These are phyloP conservation scores for Ardeotis arabs DNA, from an alignment of 2,113 vertebrate species.

Conservation along the genomic window DNA sequence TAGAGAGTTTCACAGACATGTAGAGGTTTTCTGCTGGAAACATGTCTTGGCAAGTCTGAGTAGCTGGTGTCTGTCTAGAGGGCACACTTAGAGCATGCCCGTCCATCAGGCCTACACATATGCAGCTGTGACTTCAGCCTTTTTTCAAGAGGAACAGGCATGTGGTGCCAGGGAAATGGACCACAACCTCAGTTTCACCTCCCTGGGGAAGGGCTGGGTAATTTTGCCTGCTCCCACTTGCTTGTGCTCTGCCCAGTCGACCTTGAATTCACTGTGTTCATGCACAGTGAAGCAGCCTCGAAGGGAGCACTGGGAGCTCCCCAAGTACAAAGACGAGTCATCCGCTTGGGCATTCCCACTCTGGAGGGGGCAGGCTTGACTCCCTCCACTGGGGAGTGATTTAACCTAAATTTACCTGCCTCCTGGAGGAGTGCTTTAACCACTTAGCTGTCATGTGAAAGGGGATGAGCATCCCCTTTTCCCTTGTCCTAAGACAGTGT, in stretches of 20 bases:
- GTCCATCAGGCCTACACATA: neutral
- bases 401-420: neutral
- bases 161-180: neutral
- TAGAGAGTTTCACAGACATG: neutral
- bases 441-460: neutral
- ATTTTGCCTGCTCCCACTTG: neutral
- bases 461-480: neutral
- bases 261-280: neutral
- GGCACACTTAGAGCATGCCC: neutral
- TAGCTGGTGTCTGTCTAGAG: neutral
- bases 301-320: neutral
- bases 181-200: neutral
- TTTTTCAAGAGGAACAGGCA: neutral
- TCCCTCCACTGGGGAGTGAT: neutral
- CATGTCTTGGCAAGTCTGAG: neutral
- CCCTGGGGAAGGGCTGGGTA: neutral
- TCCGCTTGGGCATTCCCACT: neutral
- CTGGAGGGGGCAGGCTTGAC: neutral
- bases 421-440: neutral
- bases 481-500: neutral
- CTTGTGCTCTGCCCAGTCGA: neutral
- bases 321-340: neutral
- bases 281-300: neutral
- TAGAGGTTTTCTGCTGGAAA: slow-evolving; percentile 3
- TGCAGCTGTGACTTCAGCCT: neutral